Evolutionary conservation across 2,113 vertebrate species (phyloP), one percentile per base, ranked within the genome.

Genomic region (Noturus placidus): DNA sequence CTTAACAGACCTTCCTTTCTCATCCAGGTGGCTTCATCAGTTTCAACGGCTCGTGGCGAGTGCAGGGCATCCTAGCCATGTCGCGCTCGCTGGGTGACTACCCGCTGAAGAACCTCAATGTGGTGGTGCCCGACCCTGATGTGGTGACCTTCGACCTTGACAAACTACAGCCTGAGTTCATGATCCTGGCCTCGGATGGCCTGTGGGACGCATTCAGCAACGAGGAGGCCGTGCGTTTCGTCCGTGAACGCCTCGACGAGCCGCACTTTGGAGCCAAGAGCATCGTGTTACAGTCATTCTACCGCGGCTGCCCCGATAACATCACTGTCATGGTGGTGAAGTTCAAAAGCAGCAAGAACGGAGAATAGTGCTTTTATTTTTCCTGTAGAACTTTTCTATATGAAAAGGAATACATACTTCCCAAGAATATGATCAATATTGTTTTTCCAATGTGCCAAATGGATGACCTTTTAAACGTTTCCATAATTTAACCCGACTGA

Each of bases 141-240:
- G 95, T 99, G 91, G 94, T 99, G 89, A 96, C 97, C 92, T 99
- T 99, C 83, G 98, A 99, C 94, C 96, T 99, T 93, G 96, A 97
- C 96, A 98, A 98, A 95, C 96, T 99, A 90, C 98, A 99, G 95
- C 98, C 98, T 0, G 96, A 99, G 93, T 99, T 99, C 94, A 98
- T 99, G 98, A 99, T 99, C 95, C 91, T 99, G 94, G 98, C 98
- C 0, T 99, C 98, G 0, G 98, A 99, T 11, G 98, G 99, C 46
- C 96, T 99, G 87, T 99, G 99, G 99, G 99, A 99, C 88, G 99
- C 98, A 67, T 99, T 99, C 95, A 99, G 98, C 96, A 99, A 99
- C 0, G 98, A 99, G 93, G 98, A 99, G 92, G 99, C 99, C 0
- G 97, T 99, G 1, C 95, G 98, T 61, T 99, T 99, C 92, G 97